These are phyloP conservation scores for Bovichtus variegatus DNA, from an alignment of 2,797 vertebrate genomes.

Conservation along the genomic window DNA sequence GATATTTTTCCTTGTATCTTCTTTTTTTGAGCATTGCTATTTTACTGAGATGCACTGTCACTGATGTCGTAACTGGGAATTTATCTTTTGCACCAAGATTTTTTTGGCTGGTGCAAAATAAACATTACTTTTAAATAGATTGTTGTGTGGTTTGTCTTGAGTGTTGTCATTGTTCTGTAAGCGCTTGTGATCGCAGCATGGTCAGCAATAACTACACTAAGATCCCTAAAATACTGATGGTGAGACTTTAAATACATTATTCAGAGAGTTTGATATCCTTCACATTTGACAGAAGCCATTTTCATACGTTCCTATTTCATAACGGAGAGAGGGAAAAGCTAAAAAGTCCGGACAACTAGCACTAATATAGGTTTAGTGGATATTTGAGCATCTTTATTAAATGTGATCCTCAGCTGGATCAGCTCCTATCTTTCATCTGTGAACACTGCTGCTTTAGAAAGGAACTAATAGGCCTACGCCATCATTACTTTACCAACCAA, in stretches of 20 bases:
- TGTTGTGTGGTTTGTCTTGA: background rate
- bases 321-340: background rate
- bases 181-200: background rate
- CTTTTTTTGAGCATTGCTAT: slow-evolving; percentile 64
- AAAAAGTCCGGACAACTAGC: background rate
- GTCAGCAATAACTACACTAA: background rate
- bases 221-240: background rate
- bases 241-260: background rate
- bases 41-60: slow-evolving; percentile 78
- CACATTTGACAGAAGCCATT: slow-evolving; percentile 1
- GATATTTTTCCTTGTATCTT: slow-evolving; percentile 44
- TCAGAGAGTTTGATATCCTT: slow-evolving; percentile 5
- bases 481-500: background rate
- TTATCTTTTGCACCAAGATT: slow-evolving; percentile 66
- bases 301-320: background rate
- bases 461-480: background rate
- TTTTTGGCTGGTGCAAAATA: slow-evolving; percentile 76
- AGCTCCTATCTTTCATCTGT: background rate
- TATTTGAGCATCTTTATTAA: background rate
- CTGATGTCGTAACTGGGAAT: slow-evolving; percentile 75
- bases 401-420: background rate
- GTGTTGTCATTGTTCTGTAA: background rate
- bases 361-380: background rate
- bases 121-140: slow-evolving; percentile 76
- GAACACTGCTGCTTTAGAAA: slow-evolving; percentile 8